Evolutionary conservation across 2,113 vertebrate genomes (phyloP), one percentile per base, ranked within the genome.

Genomic region (Corythornis madagascariensis): DNA sequence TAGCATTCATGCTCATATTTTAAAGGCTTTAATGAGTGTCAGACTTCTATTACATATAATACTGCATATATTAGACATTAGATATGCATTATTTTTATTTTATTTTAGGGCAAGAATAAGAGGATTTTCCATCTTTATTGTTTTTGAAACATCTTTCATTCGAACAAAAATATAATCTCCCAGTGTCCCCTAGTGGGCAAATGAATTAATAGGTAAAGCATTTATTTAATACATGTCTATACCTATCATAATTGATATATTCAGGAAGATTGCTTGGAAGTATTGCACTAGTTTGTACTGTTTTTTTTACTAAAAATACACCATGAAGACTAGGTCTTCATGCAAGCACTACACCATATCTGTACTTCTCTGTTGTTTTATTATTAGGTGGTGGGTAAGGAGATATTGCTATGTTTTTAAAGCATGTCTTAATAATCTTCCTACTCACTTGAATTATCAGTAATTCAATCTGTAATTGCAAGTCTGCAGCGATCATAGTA

Each of bases 101-200:
- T 50, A 57, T 53, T 91, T 78, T 74, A 83, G 50, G 81, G 50
- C 4, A 50, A 56, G 53, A 88, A 78, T 26, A 87, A 56, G 55
- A 73, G 14, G 18, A 35, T 77, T 80, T 88, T 82, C n/a, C 22
- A 29, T 50, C 69, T 66, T 86, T 25, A 50, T 69, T 75, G 35
- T 53, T 83, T 90, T 21, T 66, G 29, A 80, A 89, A 53, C 43
- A 10, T 26, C 66, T 79, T 89, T 81, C 33, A 42, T 55, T 57
- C 93, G 57, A 73, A 84, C 57, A 80, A 87, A 97, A 97, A 65
- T 48, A 18, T 86, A 95, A 97, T 97, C 95, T 94, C 94, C 85
- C 96, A 97, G 95, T 97, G 97, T 97, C 97, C 97, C 94, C 97
- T 93, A 95, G 97, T 97, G 97, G 97, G 80, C 70, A 86, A 65